Conservation (phyloP, 1,140 invertebrate genomes). For the Myzus persicae region DNA sequence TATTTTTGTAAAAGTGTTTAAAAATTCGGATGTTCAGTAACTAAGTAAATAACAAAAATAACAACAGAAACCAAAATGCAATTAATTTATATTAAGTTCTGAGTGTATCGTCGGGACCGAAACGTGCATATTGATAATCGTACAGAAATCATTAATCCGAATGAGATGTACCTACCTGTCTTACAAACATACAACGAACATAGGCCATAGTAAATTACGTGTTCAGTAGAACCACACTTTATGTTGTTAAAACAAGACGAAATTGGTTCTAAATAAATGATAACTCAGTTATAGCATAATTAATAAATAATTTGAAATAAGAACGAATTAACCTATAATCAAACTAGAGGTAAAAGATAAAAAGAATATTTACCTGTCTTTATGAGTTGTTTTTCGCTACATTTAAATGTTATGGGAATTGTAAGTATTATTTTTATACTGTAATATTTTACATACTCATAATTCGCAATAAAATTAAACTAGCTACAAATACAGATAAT, state of each 20-base stretch:
- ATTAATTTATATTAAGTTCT: not conserved
- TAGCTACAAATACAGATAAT: too few relatives aligned
- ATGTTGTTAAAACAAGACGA: not conserved
- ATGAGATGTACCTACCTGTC: not conserved
- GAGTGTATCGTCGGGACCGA: not conserved
- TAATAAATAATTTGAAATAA: not conserved
- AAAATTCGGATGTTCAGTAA: not conserved
- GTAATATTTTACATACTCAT: too few relatives aligned
- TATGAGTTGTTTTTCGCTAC: too few relatives aligned
- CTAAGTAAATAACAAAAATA: not conserved
- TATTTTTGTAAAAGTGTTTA: not conserved
- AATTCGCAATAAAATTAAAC: too few relatives aligned
- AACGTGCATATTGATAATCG: not conserved
- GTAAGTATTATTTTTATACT: too few relatives aligned
- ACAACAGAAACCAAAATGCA: not conserved
- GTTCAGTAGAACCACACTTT: not conserved
- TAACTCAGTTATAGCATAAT: not conserved
- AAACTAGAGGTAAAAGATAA: too few relatives aligned
- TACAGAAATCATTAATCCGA: not conserved
- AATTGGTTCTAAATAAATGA: not conserved
- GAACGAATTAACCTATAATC: too few relatives aligned
- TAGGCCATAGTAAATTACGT: not conserved
- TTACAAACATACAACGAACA: not conserved
- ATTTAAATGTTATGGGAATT: too few relatives aligned
- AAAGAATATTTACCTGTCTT: too few relatives aligned